phyloP scores from a whole-genome alignment of 2,888 invertebrate species.

The Ormyrus thymus region DNA sequence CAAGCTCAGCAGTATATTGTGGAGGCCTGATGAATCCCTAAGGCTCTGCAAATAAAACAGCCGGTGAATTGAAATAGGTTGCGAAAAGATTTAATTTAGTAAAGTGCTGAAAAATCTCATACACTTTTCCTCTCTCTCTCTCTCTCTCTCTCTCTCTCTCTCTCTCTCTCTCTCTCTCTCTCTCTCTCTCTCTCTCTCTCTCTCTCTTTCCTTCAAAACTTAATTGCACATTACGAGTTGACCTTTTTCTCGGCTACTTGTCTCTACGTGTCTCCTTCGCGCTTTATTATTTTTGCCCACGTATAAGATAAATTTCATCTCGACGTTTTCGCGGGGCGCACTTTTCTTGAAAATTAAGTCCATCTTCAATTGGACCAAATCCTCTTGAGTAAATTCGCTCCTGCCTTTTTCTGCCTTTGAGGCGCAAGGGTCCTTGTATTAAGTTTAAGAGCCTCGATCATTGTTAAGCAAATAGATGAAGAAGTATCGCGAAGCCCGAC shows the following conservation, averaged over 20 bases:
- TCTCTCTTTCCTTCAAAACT: conserved; percentile 24
- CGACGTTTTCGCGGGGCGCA: too few relatives aligned
- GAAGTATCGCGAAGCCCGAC: too few relatives aligned
- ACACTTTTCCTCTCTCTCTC: too few relatives aligned
- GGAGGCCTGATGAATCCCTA: neutral
- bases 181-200: neutral
- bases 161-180: neutral
- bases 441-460: too few relatives aligned
- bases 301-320: too few relatives aligned
- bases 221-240: conserved; percentile 37
- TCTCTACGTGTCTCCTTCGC: neutral
- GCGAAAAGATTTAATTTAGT: conserved; percentile 17
- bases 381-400: too few relatives aligned
- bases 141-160: conserved; percentile 11
- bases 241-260: conserved; percentile 10
- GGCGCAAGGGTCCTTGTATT: too few relatives aligned
- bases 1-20: neutral
- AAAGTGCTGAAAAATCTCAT: conserved; percentile 14
- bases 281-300: neutral
- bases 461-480: too few relatives aligned
- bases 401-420: too few relatives aligned
- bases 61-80: conserved; percentile 17
- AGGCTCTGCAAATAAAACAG: neutral
- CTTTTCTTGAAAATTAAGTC: too few relatives aligned
- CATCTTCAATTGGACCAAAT: too few relatives aligned